Base-by-base conservation (phyloP, 2,113 vertebrate genomes). In the Corynorhinus townsendii region DNA sequence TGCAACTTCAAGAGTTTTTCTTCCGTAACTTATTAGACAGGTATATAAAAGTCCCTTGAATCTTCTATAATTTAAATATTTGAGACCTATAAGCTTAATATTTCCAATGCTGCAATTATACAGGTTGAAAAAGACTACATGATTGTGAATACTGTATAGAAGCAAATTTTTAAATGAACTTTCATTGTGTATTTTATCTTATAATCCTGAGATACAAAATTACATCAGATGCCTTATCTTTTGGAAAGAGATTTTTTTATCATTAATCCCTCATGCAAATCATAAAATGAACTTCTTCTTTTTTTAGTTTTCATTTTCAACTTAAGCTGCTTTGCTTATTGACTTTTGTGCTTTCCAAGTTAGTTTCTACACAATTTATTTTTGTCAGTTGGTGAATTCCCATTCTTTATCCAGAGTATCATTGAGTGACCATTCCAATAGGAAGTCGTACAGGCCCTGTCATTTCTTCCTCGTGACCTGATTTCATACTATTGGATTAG, bases 171-270 rank as follows among this genome's bases (percentile, higher is more conserved):
- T 94, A 95, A 91, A 98, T 97, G 83, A 98, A 90, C 96, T 97
- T 97, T 90, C 83, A 89, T 96, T 97, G 81, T 97, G 79, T 95
- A 49, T 96, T 97, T 96, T 97, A 83, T 97, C 96, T 98, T 96
- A 94, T 97, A 98, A 98, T 98, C 97, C 97, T 84, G 93, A 97
- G 43, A 97, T 86, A 85, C 43, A 98, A 97, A 98, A 98, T 95
- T 97, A 90, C 86, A 98, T 97, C 96, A 96, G 96, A 92, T 94
- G 66, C 40, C 40, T 96, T 90, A 96, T 98, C 88, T 98, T 97
- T 97, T 92, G 26, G 2, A 94, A 95, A 91, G 81, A 89, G 17
- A 89, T 91, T 92, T 96, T 90, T 90, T 87, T 93, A 92, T 69
- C 92, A 95, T 97, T 98, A 98, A 98, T 98, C 95, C 91, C 49